Evolutionary conservation across 2,113 vertebrate genomes (phyloP).

Genomic region (Taxidea taxus): DNA sequence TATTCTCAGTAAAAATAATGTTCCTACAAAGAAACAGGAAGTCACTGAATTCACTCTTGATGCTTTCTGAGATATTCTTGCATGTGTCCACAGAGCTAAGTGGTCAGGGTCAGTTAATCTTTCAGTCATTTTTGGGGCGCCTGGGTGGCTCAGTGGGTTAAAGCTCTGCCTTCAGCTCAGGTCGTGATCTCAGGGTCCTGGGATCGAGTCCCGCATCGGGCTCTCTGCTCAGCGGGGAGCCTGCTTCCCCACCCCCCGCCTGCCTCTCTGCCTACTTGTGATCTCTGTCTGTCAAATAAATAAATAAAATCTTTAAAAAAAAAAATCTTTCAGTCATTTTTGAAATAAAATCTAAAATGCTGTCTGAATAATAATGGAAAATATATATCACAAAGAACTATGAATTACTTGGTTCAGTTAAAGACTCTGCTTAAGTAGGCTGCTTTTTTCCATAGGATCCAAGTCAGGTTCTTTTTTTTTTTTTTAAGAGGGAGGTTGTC

Average conservation of each 20-base stretch:
- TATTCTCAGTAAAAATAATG: not conserved
- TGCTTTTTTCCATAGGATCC: not conserved
- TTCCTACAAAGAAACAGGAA: not conserved
- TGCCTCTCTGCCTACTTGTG: too few relatives aligned
- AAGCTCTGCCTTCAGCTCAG: too few relatives aligned
- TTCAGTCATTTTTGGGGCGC: conserved; percentile 8
- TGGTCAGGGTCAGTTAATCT: not conserved
- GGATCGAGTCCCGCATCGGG: too few relatives aligned
- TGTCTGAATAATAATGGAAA: not conserved
- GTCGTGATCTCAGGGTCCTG: too few relatives aligned
- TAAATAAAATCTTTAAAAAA: too few relatives aligned
- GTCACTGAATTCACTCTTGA: not conserved
- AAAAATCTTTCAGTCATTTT: conserved; percentile 13
- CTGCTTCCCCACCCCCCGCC: too few relatives aligned
- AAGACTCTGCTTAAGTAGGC: not conserved
- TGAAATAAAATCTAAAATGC: conserved; percentile 31
- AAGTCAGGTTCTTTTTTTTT: not conserved
- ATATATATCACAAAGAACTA: not conserved
- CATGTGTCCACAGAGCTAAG: not conserved
- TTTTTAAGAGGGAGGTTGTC: too few relatives aligned
- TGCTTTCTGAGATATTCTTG: not conserved
- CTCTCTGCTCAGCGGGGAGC: too few relatives aligned
- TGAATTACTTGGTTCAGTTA: not conserved
- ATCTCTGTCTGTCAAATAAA: too few relatives aligned
- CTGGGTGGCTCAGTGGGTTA: too few relatives aligned